phyloP scores from a whole-genome alignment of 23 tunicate genomes.

The Trididemnum miniatum region DNA sequence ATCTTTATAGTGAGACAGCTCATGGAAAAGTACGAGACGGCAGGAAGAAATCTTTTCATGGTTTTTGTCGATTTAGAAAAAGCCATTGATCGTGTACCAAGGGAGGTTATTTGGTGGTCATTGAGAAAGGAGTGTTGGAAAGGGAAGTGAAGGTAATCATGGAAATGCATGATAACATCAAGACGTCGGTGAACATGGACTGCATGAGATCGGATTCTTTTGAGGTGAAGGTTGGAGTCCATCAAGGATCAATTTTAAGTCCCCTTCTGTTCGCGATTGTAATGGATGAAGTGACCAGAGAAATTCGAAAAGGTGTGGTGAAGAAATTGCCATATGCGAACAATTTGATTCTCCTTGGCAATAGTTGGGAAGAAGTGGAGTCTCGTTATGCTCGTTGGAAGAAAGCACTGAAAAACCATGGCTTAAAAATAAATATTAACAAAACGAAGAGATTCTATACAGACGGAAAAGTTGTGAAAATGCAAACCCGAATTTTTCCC shows the following conservation, averaged over 20 bases:
- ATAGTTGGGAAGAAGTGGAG: neutral
- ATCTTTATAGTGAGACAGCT: neutral
- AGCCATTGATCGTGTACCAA: neutral
- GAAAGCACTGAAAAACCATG: neutral
- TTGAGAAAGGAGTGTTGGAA: conserved; percentile 13
- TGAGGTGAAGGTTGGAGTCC: neutral
- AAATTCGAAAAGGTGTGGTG: neutral
- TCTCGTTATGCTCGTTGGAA: neutral
- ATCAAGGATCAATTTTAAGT: neutral
- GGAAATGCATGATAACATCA: neutral
- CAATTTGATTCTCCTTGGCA: neutral
- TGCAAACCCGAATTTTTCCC: too few relatives aligned
- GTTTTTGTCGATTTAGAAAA: conserved; percentile 9
- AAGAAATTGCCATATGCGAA: neutral
- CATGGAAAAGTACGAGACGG: conserved; percentile 6
- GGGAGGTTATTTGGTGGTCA: neutral
- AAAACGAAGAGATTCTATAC: conserved; percentile 2
- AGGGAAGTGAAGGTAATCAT: neutral
- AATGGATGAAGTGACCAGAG: conserved; percentile 1
- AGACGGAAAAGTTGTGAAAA: neutral
- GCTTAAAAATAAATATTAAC: neutral
- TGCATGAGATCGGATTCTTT: neutral
- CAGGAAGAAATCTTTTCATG: neutral
- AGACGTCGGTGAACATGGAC: neutral
- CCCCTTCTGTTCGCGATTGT: conserved; percentile 7